These are phyloP conservation scores for Xestia ashworthii DNA, from an alignment of 2,888 invertebrate genomes.

Conservation along the genomic window DNA sequence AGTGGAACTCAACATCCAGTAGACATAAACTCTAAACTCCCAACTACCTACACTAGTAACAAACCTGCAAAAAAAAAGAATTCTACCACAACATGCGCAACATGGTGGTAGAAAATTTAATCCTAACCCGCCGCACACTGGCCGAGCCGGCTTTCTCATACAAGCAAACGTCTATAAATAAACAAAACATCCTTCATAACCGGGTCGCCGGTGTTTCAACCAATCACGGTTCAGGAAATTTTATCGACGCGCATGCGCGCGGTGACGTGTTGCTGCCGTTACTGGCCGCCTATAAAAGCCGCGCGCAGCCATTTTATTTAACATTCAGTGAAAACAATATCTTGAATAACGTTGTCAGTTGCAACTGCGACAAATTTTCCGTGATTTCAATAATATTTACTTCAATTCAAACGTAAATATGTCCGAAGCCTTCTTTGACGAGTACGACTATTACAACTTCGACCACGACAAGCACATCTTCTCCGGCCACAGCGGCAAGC, in stretches of 20 bases:
- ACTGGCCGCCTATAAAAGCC: slow-evolving; percentile 80
- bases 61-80: neutral
- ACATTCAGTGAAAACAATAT: slow-evolving; percentile 80
- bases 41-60: neutral
- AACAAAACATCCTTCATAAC: slow-evolving; percentile 83
- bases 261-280: slow-evolving; percentile 84
- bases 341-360: slow-evolving; percentile 76
- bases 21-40: neutral
- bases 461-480: slow-evolving; percentile 97
- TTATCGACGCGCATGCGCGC: slow-evolving; percentile 90
- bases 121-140: slow-evolving; percentile 70
- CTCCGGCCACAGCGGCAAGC: slow-evolving; percentile 97
- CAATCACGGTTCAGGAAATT: slow-evolving; percentile 84
- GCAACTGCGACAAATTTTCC: slow-evolving; percentile 75
- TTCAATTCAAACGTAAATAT: slow-evolving; percentile 88
- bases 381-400: slow-evolving; percentile 71
- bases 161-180: slow-evolving; percentile 77
- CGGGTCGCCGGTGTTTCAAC: slow-evolving; percentile 80
- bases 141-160: slow-evolving; percentile 81
- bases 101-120: slow-evolving; percentile 46
- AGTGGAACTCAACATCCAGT: neutral
- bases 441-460: slow-evolving; percentile 98
- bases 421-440: slow-evolving; percentile 96
- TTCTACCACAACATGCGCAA: slow-evolving; percentile 21
- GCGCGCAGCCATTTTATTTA: slow-evolving; percentile 68